Percentiles rank a stretch among this genome's conserved stretches.
Conservation (phyloP, 2,797 vertebrate genomes). For the Tiaroga cobitis region DNA sequence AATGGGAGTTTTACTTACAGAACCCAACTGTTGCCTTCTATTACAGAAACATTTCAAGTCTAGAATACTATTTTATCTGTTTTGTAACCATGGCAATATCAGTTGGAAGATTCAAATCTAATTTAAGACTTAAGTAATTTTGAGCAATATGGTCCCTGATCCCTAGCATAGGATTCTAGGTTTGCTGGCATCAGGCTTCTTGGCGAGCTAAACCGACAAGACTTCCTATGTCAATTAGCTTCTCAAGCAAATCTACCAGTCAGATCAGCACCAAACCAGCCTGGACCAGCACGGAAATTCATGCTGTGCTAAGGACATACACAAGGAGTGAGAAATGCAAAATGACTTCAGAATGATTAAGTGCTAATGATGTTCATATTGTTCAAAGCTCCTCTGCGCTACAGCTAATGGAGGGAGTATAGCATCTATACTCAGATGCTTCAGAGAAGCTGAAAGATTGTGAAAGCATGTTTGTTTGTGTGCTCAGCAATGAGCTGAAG, state of each 20-base stretch:
- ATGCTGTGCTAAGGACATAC: slow-evolving; percentile 33
- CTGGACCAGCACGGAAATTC: slow-evolving; percentile 35
- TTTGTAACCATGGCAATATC: slow-evolving; percentile 7
- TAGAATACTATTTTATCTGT: slow-evolving; percentile 12
- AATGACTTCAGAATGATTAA: slow-evolving; percentile 43
- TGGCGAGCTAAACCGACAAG: not conserved
- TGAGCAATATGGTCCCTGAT: not conserved
- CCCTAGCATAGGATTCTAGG: not conserved
- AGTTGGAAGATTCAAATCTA: not conserved
- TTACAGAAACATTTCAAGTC: not conserved
- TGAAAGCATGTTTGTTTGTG: slow-evolving; percentile 29
- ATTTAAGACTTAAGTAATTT: not conserved
- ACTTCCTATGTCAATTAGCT: not conserved
- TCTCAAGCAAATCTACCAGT: slow-evolving; percentile 19
- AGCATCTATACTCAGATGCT: slow-evolving; percentile 40
- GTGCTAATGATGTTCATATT: slow-evolving; percentile 51
- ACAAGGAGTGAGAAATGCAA: slow-evolving; percentile 35
- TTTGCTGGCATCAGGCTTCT: not conserved
- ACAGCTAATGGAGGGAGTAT: slow-evolving; percentile 53
- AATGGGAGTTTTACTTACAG: not conserved
- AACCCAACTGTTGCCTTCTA: not conserved
- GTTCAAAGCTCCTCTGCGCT: slow-evolving; percentile 36
- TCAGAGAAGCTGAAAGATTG: slow-evolving; percentile 30
- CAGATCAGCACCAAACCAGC: slow-evolving; percentile 36
- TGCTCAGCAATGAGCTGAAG: slow-evolving; percentile 35